Base-by-base conservation (phyloP, 2,797 vertebrate genomes). In the Anabacerthia variegaticeps region DNA sequence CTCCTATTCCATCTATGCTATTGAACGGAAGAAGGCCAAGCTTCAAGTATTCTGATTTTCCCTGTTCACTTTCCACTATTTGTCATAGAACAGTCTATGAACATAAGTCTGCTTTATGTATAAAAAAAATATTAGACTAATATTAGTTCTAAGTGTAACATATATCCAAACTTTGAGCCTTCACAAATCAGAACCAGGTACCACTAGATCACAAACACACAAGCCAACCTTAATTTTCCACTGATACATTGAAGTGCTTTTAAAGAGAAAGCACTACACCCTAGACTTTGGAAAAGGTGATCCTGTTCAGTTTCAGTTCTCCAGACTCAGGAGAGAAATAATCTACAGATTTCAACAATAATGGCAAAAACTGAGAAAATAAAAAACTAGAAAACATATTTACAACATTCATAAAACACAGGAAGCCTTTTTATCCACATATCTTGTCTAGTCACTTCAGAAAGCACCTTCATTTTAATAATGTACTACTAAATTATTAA, bases 201-300 rank as follows among this genome's bases (percentile, higher is more conserved):
- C 12, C 44, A 52, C 14, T 32, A 85, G 20, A 20, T 7, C 13
- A 54, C 14, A 49, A 83, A 74, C 21, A 66, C 21, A 36, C 14
- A 78, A 63, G 9, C 20, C 37, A 52, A 4, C 2, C 32, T 36
- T 46, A n/a, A 24, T 61, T 85, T 89, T 65, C 7, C 32, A 68
- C 4, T 15, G 16, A 48, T 37, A 55, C 0, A 0, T 0, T 59
- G 18, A 63, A 71, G 13, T 30, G 39, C 17, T 74, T 86, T 51
- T 20, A 39, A 93, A 93, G 15, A 69, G 23, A 91, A 86, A 84
- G 54, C 23, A 32, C 15, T 37, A 22, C 10, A 58, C 6, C 14
- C 27, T 10, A 5, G 14, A 5, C 20, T 62, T 75, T 43, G 41
- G 20, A 59, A 41, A 43, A 66, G 5, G 13, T 67, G 23, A 62